Evolutionary conservation across 1,140 invertebrate genomes (phyloP), one percentile per base, ranked within the genome.

Genomic region (Drosophila punjabiensis): DNA sequence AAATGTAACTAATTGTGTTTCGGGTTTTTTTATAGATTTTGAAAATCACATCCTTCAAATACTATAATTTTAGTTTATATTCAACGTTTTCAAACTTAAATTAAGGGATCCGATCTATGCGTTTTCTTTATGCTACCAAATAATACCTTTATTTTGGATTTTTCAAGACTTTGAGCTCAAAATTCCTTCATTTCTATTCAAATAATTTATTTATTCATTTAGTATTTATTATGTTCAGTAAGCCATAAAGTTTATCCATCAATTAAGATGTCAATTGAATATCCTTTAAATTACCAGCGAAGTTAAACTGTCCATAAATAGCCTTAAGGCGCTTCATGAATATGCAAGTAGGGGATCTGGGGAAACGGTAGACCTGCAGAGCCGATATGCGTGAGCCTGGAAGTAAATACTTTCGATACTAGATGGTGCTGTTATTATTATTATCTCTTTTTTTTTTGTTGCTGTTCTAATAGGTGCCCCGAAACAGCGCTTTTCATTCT

Each of bases 231-330:
- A 20, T 8, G 7, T 28, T 28, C 28, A 33, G 3, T 6, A 10
- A 20, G 13, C 13, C 53, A 37, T 56, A 56, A 56, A 37, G 33
- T 37, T 56, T 24, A 24, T 39, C 35, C 14, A 3, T 10, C 45
- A 41, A 73, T 74, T 73, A 52, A 61, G 45, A 74, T 53, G 70
- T 73, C 70, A 53, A 53, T 24, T 28, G 32, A 32, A 78, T 47
- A 78, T 78, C 75, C 76, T 78, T 78, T 78, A 78, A 79, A 63
- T 78, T 69, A 63, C 33, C 41, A 37, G 20, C 58, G 76, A 78
- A 77, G 64, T 45, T 53, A 68, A 53, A 52, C 35, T 43, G 13
- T 76, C 24, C 18, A 32, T 33, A 50, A 28, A 65, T 16, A 9
- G 53, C 58, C 58, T 33, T 39, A 35, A 11, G 30, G 76, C 76